Evolutionary conservation across 2,888 invertebrate genomes (phyloP), one percentile per base, ranked within the genome.

Genomic region (Nomada flava): DNA sequence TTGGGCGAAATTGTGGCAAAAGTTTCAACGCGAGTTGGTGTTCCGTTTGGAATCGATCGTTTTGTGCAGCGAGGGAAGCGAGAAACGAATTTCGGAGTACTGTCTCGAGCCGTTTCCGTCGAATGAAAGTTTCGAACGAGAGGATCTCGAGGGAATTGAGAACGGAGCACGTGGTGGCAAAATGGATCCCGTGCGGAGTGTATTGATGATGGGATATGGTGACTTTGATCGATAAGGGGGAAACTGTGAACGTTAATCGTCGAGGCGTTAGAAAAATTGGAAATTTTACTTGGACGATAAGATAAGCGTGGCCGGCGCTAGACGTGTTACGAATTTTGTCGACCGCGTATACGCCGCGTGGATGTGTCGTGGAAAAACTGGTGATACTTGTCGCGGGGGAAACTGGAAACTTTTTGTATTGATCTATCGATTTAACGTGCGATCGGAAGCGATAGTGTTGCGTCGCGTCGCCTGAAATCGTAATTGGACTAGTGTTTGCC

Each of bases 271-370:
- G 36, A 67, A 65, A 60, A 62, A 62, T 23, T 29, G 5, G 13
- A 52, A 59, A 18, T 65, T 65, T 55, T 26, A 68, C 15, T 64
- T 1, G 10, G 2, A 10, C 36, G 60, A 81, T 70, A 81, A 82
- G 75, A 81, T 82, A 82, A 70, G 44, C 20, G 20, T 20, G 20
- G 20, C n/a, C 47, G 11, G 20, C 42, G 44, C 13, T 50, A 62
- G 44, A 42, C 76, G 29, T 10, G 23, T 23, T 36, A 26, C 0
- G 15, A 76, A 63, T 23, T 60, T 64, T 47, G 47, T 70, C 55
- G 29, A n/a, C 52, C 20, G 23, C 10, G 15, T 20, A 36, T 7
- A 36, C 1, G 36, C 36, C 36, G 36, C 36, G 36, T 36, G 47
- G 47, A 4, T 47, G 13, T 1, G 47, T 26, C 36, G 9, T 23